A percentile compares a stretch with the other conserved stretches of the same genome.
These are phyloP conservation scores for Nycteola revayana DNA, from an alignment of 2,888 invertebrate species.

Conservation along the genomic window DNA sequence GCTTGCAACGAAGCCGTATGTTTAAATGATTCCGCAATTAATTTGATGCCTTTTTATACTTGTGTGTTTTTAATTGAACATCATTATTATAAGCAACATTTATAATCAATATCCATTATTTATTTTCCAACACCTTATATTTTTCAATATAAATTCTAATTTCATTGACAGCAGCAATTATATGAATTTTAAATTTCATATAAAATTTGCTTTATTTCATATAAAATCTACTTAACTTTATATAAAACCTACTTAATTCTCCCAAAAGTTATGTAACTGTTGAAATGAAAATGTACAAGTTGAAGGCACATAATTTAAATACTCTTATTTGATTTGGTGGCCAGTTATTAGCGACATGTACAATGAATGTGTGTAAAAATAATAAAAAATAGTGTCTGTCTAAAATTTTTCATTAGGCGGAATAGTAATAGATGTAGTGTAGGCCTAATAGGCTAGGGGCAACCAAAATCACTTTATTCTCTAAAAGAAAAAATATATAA, in stretches of 20 bases:
- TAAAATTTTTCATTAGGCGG: constrained; percentile 54
- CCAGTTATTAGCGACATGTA: constrained; percentile 60
- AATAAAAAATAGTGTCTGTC: constrained; percentile 42
- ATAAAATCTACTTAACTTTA: too few species aligned
- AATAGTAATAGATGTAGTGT: constrained; percentile 50
- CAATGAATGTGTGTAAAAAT: constrained; percentile 55
- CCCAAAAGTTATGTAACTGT: too few species aligned
- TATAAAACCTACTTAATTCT: too few species aligned
- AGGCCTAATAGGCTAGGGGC: constrained; percentile 42
- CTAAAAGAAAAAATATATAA: neutral
- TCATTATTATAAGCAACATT: too few species aligned
- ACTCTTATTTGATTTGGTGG: constrained; percentile 49
- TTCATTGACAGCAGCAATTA: too few species aligned
- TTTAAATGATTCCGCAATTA: constrained; percentile 36
- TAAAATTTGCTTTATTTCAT: too few species aligned
- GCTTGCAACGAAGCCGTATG: constrained; percentile 77
- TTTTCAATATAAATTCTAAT: too few species aligned
- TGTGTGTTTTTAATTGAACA: constrained; percentile 11
- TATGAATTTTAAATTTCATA: too few species aligned
- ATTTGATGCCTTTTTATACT: constrained; percentile 7
- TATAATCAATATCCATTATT: too few species aligned
- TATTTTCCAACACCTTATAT: too few species aligned
- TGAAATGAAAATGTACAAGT: too few species aligned
- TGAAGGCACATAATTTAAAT: constrained; percentile 17
- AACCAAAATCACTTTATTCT: neutral